A percentile compares a stretch with the other conserved stretches of the same genome.
Conservation (phyloP, 1,140 invertebrate species). For the Heliconius eleuchia region DNA sequence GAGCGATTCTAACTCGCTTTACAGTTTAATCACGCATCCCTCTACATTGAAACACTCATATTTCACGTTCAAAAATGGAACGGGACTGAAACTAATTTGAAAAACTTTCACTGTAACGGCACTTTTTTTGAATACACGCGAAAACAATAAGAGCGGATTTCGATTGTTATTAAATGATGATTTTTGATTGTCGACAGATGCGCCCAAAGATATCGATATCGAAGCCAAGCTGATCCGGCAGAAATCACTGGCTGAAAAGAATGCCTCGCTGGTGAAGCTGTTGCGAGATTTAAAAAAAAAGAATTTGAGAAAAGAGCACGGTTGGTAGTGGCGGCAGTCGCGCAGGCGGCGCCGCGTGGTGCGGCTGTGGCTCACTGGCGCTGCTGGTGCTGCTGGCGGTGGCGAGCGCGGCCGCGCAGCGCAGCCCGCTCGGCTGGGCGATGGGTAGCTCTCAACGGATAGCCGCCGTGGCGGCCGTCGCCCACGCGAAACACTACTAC, state of each 20-base stretch:
- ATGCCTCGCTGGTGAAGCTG: slow-evolving; percentile 22
- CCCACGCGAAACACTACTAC: slow-evolving; percentile 67
- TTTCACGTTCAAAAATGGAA: slow-evolving; percentile 44
- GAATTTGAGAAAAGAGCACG: slow-evolving; percentile 36
- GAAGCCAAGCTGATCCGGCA: slow-evolving; percentile 50
- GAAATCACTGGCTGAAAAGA: slow-evolving; percentile 45
- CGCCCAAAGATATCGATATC: slow-evolving; percentile 35
- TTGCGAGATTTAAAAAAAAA: slow-evolving; percentile 37
- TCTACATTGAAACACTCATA: slow-evolving; percentile 50
- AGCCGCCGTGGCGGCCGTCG: slow-evolving; percentile 70
- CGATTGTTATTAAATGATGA: slow-evolving; percentile 3
- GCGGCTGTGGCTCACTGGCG: slow-evolving; percentile 66
- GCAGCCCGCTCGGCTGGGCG: slow-evolving; percentile 75
- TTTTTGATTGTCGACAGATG: slow-evolving; percentile 65
- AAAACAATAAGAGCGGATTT: not conserved
- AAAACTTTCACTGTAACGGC: slow-evolving; percentile 41
- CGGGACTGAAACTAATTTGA: slow-evolving; percentile 48
- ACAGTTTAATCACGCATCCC: slow-evolving; percentile 55
- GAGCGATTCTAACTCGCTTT: slow-evolving; percentile 36
- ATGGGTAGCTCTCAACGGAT: slow-evolving; percentile 75
- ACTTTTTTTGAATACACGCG: not conserved
- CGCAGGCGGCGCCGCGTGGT: slow-evolving; percentile 60
- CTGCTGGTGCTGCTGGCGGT: slow-evolving; percentile 60
- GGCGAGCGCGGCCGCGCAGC: slow-evolving; percentile 66
- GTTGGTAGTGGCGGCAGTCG: slow-evolving; percentile 49